phyloP scores from a whole-genome alignment of 1,140 invertebrate genomes.

The Lasioglossum baleicum region DNA sequence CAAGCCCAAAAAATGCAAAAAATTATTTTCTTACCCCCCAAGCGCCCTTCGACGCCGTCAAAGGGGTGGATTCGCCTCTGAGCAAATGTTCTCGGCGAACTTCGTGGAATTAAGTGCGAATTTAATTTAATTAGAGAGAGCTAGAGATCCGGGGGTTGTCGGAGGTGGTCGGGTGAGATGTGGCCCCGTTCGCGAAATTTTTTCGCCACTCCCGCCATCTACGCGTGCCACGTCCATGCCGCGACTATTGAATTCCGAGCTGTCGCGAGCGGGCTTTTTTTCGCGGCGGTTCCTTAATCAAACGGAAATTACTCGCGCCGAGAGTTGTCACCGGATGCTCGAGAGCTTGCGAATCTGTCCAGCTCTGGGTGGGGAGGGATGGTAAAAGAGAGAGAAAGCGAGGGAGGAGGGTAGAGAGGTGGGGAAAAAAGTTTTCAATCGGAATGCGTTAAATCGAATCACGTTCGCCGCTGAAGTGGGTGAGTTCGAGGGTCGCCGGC shows the following conservation, averaged over 20 bases:
- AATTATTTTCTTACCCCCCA: too few relatives aligned
- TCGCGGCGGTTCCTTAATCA: slow-evolving; percentile 64
- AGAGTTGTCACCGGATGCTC: slow-evolving; percentile 70
- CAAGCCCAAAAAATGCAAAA: too few relatives aligned
- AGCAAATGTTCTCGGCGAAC: slow-evolving; percentile 40
- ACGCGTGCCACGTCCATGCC: slow-evolving; percentile 38
- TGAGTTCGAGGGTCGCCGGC: slow-evolving; percentile 3
- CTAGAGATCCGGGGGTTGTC: not conserved
- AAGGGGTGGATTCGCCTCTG: not conserved
- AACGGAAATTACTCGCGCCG: slow-evolving; percentile 76
- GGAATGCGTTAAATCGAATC: slow-evolving; percentile 78
- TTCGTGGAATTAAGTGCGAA: slow-evolving; percentile 62
- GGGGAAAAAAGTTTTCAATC: slow-evolving; percentile 74
- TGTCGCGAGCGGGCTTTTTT: slow-evolving; percentile 40
- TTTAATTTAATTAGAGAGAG: slow-evolving; percentile 71
- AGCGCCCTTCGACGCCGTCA: too few relatives aligned
- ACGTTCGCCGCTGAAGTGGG: slow-evolving; percentile 64
- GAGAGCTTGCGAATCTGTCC: slow-evolving; percentile 1
- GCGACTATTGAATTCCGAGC: slow-evolving; percentile 65
- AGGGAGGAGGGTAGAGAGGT: not conserved
- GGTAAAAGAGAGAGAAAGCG: too few relatives aligned
- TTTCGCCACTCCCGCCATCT: slow-evolving; percentile 11
- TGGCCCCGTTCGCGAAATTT: slow-evolving; percentile 16
- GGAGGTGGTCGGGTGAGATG: not conserved
- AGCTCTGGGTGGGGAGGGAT: not conserved